Conservation (phyloP, 2,888 invertebrate species). For the Xanthia icteritia region DNA sequence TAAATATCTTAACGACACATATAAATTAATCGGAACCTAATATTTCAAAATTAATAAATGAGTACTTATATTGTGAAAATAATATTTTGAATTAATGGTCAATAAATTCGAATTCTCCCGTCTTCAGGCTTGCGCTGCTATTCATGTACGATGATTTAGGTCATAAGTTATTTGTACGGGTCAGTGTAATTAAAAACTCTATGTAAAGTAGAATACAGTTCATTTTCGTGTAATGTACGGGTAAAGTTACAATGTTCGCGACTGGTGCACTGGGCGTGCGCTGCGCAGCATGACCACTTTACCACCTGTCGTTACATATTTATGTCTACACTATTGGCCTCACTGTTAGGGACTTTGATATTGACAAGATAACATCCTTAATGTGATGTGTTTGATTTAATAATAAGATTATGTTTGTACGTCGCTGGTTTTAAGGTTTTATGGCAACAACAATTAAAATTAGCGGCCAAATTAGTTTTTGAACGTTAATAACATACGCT, state of each 20-base stretch:
- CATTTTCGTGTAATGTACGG: conserved; percentile 75
- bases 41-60: conserved; percentile 91
- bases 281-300: conserved; percentile 89
- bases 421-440: conserved; percentile 79
- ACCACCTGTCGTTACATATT: conserved; percentile 91
- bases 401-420: conserved; percentile 89
- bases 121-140: conserved; percentile 89
- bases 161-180: conserved; percentile 69
- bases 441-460: conserved; percentile 82
- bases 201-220: conserved; percentile 77
- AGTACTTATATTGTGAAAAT: conserved; percentile 91
- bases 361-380: conserved; percentile 91
- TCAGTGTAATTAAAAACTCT: conserved; percentile 75
- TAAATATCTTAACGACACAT: conserved; percentile 91
- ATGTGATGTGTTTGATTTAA: conserved; percentile 91
- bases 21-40: conserved; percentile 91
- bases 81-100: conserved; percentile 91
- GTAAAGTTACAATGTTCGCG: conserved; percentile 75
- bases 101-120: conserved; percentile 91
- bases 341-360: conserved; percentile 91
- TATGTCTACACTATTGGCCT: conserved; percentile 90
- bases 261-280: conserved; percentile 83
- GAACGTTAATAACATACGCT: background rate
- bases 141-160: conserved; percentile 68
- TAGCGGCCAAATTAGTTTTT: conserved; percentile 64